Evolutionary conservation across 2,113 vertebrate species (phyloP).

Genomic region (Chrysochloris asiatica): DNA sequence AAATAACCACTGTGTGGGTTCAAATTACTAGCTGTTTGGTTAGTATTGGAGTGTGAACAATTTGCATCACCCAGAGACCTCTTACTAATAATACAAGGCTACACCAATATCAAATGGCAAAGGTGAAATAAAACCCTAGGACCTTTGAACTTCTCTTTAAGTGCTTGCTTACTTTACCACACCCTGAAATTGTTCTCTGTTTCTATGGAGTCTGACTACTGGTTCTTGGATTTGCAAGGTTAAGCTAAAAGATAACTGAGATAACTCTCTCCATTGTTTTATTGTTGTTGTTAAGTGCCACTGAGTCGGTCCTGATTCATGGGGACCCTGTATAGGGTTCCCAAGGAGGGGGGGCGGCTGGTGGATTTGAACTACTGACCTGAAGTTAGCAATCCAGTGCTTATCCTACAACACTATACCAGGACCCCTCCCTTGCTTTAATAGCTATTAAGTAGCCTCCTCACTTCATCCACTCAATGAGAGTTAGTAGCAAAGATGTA

Average conservation of each 20-base stretch:
- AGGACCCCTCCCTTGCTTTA: background rate
- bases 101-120: background rate
- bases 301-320: too few relatives aligned
- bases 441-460: background rate
- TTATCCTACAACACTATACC: too few relatives aligned
- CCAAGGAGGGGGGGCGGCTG: too few relatives aligned
- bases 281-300: too few relatives aligned
- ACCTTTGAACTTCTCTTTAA: background rate
- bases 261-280: too few relatives aligned
- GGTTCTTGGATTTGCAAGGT: background rate
- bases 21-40: background rate
- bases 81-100: background rate
- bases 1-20: background rate
- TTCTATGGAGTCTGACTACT: background rate
- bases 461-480: background rate
- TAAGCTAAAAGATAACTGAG: background rate
- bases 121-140: background rate
- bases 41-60: background rate
- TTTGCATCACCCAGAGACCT: background rate
- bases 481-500: background rate
- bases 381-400: too few relatives aligned
- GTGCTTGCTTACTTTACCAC: background rate
- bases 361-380: too few relatives aligned
- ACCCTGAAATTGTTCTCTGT: background rate
- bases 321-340: too few relatives aligned